Evolutionary conservation across 92 coral and sea anemone species (phyloP).

Genomic region (Pocillopora grandis): DNA sequence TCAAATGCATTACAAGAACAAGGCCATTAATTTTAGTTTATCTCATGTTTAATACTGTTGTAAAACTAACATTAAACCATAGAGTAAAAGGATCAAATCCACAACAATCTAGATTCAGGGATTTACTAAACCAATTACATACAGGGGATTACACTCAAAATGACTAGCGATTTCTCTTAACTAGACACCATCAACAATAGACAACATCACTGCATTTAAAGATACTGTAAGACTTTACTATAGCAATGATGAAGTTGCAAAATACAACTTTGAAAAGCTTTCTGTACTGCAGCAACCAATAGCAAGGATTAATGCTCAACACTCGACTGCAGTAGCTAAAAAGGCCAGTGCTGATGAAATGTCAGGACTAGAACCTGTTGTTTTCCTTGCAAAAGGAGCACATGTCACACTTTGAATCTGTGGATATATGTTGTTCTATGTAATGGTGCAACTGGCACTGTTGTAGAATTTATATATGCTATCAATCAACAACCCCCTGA

Average conservation of each 20-base stretch:
- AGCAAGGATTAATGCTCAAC: neutral
- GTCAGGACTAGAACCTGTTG: constrained; percentile 34
- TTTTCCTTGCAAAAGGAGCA: constrained; percentile 31
- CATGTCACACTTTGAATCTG: no score
- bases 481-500: constrained; percentile 28
- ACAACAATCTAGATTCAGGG: constrained; percentile 61
- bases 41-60: constrained; percentile 28
- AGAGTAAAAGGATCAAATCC: constrained; percentile 48
- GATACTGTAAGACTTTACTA: constrained; percentile 35
- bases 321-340: constrained; percentile 5
- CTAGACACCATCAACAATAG: constrained; percentile 55
- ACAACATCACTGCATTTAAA: constrained; percentile 52
- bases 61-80: constrained; percentile 24
- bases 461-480: constrained; percentile 12
- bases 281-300: constrained; percentile 25
- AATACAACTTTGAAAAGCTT: neutral
- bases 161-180: constrained; percentile 56
- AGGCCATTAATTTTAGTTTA: constrained; percentile 36
- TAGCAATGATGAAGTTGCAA: constrained; percentile 47
- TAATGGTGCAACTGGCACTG: constrained; percentile 11
- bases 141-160: constrained; percentile 53
- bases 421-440: neutral
- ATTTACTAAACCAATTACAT: constrained; percentile 46
- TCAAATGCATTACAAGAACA: constrained; percentile 19
- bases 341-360: constrained; percentile 30